phyloP scores from a whole-genome alignment of 2,113 vertebrate species.

The Melierax canorus region DNA sequence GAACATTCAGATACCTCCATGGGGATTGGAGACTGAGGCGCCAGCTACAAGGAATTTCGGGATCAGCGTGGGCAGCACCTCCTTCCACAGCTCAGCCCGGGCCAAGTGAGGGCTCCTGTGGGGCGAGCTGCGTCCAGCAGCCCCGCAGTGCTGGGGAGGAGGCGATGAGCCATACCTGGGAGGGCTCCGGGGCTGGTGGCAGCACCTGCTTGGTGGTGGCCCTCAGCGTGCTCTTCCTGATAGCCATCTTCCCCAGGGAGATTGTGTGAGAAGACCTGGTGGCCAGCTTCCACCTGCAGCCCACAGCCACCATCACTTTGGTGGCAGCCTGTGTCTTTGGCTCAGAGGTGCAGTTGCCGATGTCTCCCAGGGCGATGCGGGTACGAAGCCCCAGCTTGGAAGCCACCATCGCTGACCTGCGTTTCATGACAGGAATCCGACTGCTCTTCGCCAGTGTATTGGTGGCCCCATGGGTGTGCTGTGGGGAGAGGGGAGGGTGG shows the following conservation, averaged over 20 bases:
- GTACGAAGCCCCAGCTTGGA: constrained; percentile 53
- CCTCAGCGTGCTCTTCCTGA: accelerated
- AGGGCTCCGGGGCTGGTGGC: accelerated
- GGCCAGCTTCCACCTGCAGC: accelerated
- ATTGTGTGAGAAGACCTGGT: accelerated
- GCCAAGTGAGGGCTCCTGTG: accelerated
- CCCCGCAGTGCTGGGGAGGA: neutral
- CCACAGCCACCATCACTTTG: neutral
- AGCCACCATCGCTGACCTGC: neutral
- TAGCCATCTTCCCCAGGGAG: accelerated
- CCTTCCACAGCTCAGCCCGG: accelerated
- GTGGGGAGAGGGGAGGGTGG: no score
- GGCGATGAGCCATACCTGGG: accelerated
- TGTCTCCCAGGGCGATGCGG: constrained; percentile 75
- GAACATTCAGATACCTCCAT: constrained; percentile 76
- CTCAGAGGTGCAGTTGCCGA: constrained; percentile 68
- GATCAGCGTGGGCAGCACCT: neutral
- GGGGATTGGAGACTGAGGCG: constrained; percentile 60
- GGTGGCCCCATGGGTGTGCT: neutral
- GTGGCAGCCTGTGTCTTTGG: neutral
- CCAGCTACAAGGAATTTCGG: neutral
- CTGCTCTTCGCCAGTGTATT: constrained; percentile 20
- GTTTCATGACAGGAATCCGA: constrained; percentile 53
- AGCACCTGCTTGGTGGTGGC: accelerated
- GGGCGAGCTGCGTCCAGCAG: neutral